A percentile compares a stretch with the other conserved stretches of the same genome.
phyloP scores from a whole-genome alignment of 2,888 invertebrate species.

The Notocelia uddmanniana region DNA sequence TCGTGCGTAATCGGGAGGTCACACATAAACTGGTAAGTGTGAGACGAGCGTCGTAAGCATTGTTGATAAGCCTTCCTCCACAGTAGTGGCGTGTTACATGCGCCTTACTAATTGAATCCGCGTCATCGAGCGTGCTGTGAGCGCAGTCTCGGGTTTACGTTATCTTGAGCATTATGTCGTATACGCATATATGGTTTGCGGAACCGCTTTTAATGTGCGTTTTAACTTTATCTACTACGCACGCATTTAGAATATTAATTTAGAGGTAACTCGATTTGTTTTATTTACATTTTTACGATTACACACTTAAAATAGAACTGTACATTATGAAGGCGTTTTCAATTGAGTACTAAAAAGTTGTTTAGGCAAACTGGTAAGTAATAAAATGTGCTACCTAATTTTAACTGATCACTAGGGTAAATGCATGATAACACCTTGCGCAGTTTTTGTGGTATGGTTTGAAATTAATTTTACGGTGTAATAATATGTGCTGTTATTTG shows the following conservation, averaged over 20 bases:
- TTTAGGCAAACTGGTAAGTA: no score
- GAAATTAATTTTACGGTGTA: background rate
- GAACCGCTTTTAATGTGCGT: constrained; percentile 19
- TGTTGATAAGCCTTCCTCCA: constrained; percentile 4
- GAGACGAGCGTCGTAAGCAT: background rate
- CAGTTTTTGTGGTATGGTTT: background rate
- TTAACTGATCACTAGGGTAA: background rate
- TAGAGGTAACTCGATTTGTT: background rate
- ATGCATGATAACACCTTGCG: no score
- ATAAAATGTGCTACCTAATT: background rate
- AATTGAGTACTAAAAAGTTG: no score
- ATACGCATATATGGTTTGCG: constrained; percentile 17
- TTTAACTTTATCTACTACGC: constrained; percentile 11
- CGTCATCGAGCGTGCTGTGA: constrained; percentile 18
- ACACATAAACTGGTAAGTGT: background rate
- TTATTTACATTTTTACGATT: background rate
- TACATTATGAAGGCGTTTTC: no score
- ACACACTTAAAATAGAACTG: no score
- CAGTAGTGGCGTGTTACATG: constrained; percentile 16
- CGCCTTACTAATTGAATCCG: constrained; percentile 27
- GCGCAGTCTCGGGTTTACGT: constrained; percentile 15
- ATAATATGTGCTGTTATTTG: background rate
- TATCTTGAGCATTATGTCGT: constrained; percentile 16
- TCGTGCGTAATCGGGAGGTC: background rate
- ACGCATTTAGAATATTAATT: constrained; percentile 8